Evolutionary conservation across 2,888 invertebrate genomes (phyloP), one percentile per base, ranked within the genome.

Genomic region (Troides oblongomaculatus): DNA sequence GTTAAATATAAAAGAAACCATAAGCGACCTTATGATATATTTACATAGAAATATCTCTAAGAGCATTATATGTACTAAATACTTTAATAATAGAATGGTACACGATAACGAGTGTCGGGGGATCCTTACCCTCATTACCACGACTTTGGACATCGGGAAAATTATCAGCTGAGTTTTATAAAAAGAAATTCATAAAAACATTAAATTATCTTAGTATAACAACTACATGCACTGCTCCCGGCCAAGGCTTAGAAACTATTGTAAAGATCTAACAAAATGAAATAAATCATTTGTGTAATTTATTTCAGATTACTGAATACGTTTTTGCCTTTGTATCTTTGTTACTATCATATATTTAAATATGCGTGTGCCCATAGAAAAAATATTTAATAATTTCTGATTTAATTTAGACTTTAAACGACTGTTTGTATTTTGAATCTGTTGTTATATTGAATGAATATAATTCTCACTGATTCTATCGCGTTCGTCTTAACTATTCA

Each of bases 141-240:
- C 88, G 80, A 66, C 75, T 81, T 89, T 90, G 91, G 91, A 90
- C 91, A 91, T 89, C 78, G 91, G 90, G 92, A 92, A 91, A 92
- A 92, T 92, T 92, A 92, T 88, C 92, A 89, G 59, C 21, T 59
- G 14, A 21, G 5, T 30, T 30, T 30, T 30, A 7, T 21, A n/a
- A 18, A 61, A 25, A 61, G 21, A 63, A 62, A 10, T 39, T 6
- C 14, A n/a, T 8, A 25, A 57, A 62, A 12, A 36, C 14, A 21
- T 23, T 39, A 23, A 66, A 62, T 36, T 7, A 1, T 43, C 14
- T 5, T 23, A 53, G 12, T 21, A 23, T 67, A 62, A 62, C 10
- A n/a, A 53, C 5, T 66, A 60, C 43, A 69, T 73, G 71, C 70
- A 72, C 72, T 50, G 56, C 30, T 58, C 71, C 72, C 62, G 70